Evolutionary conservation across 2,888 invertebrate species (phyloP).

Genomic region (Drosophila melanocephala): DNA sequence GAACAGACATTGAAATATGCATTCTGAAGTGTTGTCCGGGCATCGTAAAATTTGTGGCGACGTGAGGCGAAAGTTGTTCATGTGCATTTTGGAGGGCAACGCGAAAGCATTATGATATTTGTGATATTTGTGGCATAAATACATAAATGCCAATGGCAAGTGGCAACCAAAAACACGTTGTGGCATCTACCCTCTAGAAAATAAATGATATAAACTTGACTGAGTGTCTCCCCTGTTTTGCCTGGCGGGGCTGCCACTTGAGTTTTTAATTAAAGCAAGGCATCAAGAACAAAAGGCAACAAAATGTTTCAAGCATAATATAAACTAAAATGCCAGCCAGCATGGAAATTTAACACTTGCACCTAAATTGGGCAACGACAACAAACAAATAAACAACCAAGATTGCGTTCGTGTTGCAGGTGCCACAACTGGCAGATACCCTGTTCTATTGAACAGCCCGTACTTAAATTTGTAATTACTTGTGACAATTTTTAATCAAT

Average conservation of each 20-base stretch:
- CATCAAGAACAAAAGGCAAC: slow-evolving; percentile 71
- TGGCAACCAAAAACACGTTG: slow-evolving; percentile 16
- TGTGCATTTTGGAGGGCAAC: slow-evolving; percentile 45
- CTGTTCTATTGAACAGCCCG: background rate
- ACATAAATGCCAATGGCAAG: slow-evolving; percentile 44
- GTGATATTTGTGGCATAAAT: slow-evolving; percentile 49
- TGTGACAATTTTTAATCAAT: background rate
- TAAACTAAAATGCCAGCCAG: slow-evolving; percentile 73
- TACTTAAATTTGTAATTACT: background rate
- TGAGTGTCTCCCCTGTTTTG: background rate
- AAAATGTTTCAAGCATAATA: slow-evolving; percentile 66
- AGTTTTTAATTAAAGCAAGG: slow-evolving; percentile 78
- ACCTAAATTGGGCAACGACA: slow-evolving; percentile 68
- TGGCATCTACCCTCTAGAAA: slow-evolving; percentile 10
- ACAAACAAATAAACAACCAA: slow-evolving; percentile 32
- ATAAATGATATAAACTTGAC: slow-evolving; percentile 20
- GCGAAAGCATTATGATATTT: slow-evolving; percentile 45
- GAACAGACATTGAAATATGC: slow-evolving; percentile 71
- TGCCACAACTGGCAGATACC: background rate
- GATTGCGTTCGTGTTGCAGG: background rate
- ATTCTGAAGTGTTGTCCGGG: slow-evolving; percentile 69
- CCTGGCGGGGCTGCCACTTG: slow-evolving; percentile 62
- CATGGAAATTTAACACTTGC: slow-evolving; percentile 80
- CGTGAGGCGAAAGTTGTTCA: slow-evolving; percentile 59
- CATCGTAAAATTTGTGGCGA: slow-evolving; percentile 60